A percentile compares a stretch with the other conserved stretches of the same genome.
Evolutionary conservation across 2,888 invertebrate genomes (phyloP).

Genomic region (Caenorhabditis wallacei): DNA sequence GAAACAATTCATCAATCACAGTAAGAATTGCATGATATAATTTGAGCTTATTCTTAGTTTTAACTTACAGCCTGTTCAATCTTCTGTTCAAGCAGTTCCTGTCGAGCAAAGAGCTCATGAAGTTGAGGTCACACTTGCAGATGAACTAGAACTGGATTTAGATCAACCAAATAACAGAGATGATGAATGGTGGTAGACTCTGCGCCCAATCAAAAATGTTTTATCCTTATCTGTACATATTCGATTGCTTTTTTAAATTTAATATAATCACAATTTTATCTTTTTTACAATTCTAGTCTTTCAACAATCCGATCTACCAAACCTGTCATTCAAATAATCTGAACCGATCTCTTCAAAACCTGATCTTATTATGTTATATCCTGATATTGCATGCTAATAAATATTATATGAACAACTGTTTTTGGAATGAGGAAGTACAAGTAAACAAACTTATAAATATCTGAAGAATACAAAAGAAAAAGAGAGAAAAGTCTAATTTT

Average conservation of each 20-base stretch:
- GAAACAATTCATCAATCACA: not conserved
- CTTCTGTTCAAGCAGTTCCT: not conserved
- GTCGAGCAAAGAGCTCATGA: slow-evolving; percentile 6
- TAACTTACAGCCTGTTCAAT: not conserved
- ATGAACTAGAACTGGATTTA: slow-evolving; percentile 57
- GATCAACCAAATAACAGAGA: slow-evolving; percentile 16
- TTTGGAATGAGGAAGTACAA: not conserved
- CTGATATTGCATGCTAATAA: slow-evolving; percentile 24
- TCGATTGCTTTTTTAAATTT: slow-evolving; percentile 15
- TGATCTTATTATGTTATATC: slow-evolving; percentile 5
- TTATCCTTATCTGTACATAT: slow-evolving; percentile 18
- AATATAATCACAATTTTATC: not conserved
- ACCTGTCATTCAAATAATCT: slow-evolving; percentile 7
- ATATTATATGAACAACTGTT: not conserved
- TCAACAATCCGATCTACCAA: not conserved
- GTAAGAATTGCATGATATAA: slow-evolving; percentile 5
- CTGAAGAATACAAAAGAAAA: not conserved
- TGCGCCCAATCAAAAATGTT: not conserved
- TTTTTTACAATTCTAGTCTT: slow-evolving; percentile 23
- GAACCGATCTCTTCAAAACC: slow-evolving; percentile 15
- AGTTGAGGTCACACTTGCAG: slow-evolving; percentile 62
- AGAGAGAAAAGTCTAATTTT: not conserved
- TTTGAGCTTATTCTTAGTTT: not conserved
- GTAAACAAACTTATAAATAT: slow-evolving; percentile 19
- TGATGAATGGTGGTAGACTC: slow-evolving; percentile 54